phyloP scores from a whole-genome alignment of 2,113 vertebrate genomes.

The Meriones unguiculatus region DNA sequence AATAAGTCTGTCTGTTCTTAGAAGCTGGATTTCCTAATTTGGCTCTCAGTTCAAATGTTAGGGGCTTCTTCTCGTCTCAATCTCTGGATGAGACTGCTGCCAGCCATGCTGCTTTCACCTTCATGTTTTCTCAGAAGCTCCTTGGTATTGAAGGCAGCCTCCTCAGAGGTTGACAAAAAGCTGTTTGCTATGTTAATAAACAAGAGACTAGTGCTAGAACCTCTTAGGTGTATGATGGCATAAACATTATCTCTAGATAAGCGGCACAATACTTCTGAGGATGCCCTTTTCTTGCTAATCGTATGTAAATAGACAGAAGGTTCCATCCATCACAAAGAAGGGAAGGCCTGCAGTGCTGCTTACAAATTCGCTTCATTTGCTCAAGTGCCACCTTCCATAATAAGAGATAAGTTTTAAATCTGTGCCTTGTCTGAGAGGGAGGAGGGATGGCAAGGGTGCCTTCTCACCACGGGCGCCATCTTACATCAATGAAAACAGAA shows the following conservation, averaged over 20 bases:
- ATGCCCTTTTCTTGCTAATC: background rate
- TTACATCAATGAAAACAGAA: background rate
- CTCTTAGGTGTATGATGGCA: background rate
- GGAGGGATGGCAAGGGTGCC: background rate
- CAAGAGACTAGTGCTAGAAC: background rate
- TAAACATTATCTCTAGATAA: background rate
- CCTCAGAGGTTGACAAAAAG: background rate
- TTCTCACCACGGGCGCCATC: background rate
- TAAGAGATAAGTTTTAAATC: background rate
- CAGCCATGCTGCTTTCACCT: background rate
- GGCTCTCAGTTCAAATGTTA: background rate
- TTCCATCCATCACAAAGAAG: background rate
- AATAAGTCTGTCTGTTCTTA: background rate
- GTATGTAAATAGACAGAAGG: background rate
- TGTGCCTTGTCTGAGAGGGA: background rate
- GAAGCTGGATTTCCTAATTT: slow-evolving; percentile 15
- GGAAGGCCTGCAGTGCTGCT: background rate
- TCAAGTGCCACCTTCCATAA: background rate
- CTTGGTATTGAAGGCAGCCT: slow-evolving; percentile 6
- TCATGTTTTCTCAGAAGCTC: slow-evolving; percentile 23
- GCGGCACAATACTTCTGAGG: background rate
- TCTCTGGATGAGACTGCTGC: background rate
- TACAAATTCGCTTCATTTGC: slow-evolving; percentile 6
- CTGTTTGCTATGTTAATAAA: slow-evolving; percentile 45
- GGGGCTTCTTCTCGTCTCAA: background rate